Percentiles rank a stretch among this genome's conserved stretches.
Conservation (phyloP, 2,888 invertebrate genomes). For the Tipula vernalis region DNA sequence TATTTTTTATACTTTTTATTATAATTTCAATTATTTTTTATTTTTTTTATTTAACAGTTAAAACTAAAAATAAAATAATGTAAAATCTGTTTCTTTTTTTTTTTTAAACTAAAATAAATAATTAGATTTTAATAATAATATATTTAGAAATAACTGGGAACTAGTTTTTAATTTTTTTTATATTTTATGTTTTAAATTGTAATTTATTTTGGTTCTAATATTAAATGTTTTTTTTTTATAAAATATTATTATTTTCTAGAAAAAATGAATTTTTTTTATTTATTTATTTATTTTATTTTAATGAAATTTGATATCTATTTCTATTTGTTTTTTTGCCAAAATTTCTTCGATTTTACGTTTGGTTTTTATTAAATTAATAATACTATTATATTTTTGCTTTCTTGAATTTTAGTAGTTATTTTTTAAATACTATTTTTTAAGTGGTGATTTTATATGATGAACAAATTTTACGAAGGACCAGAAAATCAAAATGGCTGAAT, state of each 20-base stretch:
- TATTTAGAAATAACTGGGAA: slow-evolving; percentile 4
- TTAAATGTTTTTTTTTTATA: not conserved
- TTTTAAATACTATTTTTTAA: not conserved
- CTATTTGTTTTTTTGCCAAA: not conserved
- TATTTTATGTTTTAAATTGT: not conserved
- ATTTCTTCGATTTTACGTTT: not conserved
- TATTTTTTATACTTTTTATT: not conserved
- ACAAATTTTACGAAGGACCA: not conserved
- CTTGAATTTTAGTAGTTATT: not conserved
- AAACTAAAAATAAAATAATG: not conserved
- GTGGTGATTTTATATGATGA: not conserved
- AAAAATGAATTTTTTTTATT: not conserved
- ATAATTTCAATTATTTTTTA: not conserved
- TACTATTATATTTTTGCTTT: not conserved
- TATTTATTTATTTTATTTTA: not conserved
- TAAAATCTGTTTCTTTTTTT: not conserved
- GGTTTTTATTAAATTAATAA: not conserved
- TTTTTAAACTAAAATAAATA: not conserved
- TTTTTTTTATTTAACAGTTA: not conserved
- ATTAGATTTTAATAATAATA: not conserved
- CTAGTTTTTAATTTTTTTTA: not conserved
- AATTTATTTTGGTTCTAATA: slow-evolving; percentile 4
- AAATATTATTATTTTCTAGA: slow-evolving; percentile 4
- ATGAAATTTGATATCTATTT: not conserved
- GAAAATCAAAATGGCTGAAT: not conserved